These are phyloP conservation scores for Oostethus manadensis DNA, from an alignment of 2,113 vertebrate species.

Conservation along the genomic window DNA sequence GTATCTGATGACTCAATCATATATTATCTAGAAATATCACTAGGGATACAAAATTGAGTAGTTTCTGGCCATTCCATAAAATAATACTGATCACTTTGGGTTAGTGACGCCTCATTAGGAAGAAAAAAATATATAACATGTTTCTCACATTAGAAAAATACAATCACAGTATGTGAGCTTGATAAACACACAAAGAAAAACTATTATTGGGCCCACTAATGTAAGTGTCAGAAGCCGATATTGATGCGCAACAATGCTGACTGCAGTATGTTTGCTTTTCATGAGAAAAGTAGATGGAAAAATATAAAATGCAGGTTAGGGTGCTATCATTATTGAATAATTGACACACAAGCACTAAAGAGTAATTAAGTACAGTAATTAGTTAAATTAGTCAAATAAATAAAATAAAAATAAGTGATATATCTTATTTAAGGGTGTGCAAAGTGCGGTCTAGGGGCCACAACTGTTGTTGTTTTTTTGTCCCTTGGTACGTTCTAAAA, in stretches of 20 bases:
- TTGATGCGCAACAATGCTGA: background rate
- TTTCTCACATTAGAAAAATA: constrained; percentile 80
- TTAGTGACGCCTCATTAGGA: constrained; percentile 46
- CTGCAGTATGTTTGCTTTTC: background rate
- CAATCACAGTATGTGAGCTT: constrained; percentile 64
- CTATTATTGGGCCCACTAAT: background rate
- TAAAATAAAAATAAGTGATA: no score
- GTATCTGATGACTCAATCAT: constrained; percentile 96
- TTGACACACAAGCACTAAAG: no score
- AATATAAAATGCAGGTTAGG: background rate
- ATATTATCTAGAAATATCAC: constrained; percentile 94
- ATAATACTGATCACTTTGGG: constrained; percentile 67
- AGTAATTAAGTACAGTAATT: no score
- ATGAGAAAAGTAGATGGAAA: background rate
- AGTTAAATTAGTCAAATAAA: no score
- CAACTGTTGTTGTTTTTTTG: no score
- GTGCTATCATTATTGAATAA: no score
- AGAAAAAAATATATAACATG: constrained; percentile 61
- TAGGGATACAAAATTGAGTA: constrained; percentile 85
- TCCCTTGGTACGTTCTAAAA: no score
- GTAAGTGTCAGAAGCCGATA: background rate
- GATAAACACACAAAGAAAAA: constrained; percentile 10
- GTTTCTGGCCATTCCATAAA: constrained; percentile 68
- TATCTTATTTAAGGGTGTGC: no score
- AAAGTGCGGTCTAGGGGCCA: no score